A percentile compares a stretch with the other conserved stretches of the same genome.
Conservation (phyloP, 2,888 invertebrate species). For the Escarpia spicata region DNA sequence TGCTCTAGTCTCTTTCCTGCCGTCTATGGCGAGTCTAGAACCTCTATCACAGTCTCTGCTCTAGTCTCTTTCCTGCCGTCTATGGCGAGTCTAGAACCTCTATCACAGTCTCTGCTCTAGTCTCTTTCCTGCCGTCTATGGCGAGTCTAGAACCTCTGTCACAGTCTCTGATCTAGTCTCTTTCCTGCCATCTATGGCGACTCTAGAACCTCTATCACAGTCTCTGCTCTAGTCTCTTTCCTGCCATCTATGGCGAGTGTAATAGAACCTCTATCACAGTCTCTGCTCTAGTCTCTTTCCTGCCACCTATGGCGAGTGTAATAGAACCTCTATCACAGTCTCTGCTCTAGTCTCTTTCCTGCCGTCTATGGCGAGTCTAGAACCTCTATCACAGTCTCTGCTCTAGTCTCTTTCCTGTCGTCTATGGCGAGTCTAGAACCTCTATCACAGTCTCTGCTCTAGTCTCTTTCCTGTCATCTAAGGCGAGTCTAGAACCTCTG, state of each 20-base stretch:
- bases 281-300: constrained; percentile 92
- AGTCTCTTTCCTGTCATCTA: constrained; percentile 96
- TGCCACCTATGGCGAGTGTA: constrained; percentile 88
- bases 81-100: constrained; percentile 83
- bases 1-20: constrained; percentile 90
- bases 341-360: constrained; percentile 92
- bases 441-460: constrained; percentile 88
- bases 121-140: constrained; percentile 95
- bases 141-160: constrained; percentile 76
- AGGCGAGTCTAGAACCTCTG: constrained; percentile 78
- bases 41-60: constrained; percentile 88
- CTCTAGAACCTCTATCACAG: constrained; percentile 80
- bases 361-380: constrained; percentile 80
- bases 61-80: constrained; percentile 92
- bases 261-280: constrained; percentile 85
- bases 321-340: constrained; percentile 84
- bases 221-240: constrained; percentile 90
- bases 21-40: constrained; percentile 93
- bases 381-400: constrained; percentile 93
- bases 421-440: constrained; percentile 78
- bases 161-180: constrained; percentile 87
- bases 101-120: constrained; percentile 90
- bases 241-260: constrained; percentile 89
- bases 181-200: constrained; percentile 93
- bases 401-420: constrained; percentile 90